Conservation (phyloP, 1,140 invertebrate genomes). For the Propsilocerus akamusi region DNA sequence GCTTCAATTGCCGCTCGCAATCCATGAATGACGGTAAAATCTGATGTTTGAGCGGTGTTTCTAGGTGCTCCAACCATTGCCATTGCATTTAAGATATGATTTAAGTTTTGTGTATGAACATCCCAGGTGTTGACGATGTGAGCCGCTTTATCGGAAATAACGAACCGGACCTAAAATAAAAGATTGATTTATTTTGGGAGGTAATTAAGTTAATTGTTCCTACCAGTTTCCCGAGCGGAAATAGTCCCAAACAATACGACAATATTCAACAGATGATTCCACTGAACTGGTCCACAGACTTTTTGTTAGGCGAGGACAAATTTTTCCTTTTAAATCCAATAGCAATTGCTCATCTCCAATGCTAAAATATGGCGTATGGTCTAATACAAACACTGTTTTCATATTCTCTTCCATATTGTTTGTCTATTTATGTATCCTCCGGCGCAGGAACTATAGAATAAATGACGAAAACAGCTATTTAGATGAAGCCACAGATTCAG, state of each 20-base stretch:
- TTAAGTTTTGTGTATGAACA: constrained; percentile 60
- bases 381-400: constrained; percentile 89
- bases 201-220: constrained; percentile 9
- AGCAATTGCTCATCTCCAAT: constrained; percentile 73
- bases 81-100: constrained; percentile 56
- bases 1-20: constrained; percentile 72
- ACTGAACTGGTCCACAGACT: constrained; percentile 88
- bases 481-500: too few species aligned
- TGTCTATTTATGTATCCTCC: too few species aligned
- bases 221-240: constrained; percentile 73
- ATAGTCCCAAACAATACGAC: constrained; percentile 92
- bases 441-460: too few species aligned
- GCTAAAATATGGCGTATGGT: constrained; percentile 77
- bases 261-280: constrained; percentile 87
- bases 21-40: constrained; percentile 63
- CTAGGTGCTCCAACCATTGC: constrained; percentile 49
- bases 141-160: constrained; percentile 61
- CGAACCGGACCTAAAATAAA: constrained; percentile 51
- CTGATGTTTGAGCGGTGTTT: constrained; percentile 26
- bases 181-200: constrained; percentile 7
- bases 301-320: constrained; percentile 55
- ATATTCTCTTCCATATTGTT: constrained; percentile 42
- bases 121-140: constrained; percentile 70
- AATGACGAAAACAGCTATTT: too few species aligned
- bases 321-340: constrained; percentile 66